Evolutionary conservation across 2,113 vertebrate genomes (phyloP).

Genomic region (Carollia perspicillata): DNA sequence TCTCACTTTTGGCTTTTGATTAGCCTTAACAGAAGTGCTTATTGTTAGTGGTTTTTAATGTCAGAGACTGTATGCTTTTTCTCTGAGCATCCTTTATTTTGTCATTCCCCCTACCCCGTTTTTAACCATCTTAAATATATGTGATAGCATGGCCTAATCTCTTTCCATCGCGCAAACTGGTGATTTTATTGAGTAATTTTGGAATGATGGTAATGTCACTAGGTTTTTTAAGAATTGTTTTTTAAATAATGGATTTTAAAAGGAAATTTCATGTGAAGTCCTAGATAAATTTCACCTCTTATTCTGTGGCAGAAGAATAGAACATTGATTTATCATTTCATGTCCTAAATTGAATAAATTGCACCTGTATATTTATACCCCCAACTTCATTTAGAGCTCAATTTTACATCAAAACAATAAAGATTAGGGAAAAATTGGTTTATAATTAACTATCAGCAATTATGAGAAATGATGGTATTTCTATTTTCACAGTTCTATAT

Average conservation of each 20-base stretch:
- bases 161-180: not conserved
- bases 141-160: not conserved
- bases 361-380: not conserved
- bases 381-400: not conserved
- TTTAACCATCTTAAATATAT: not conserved
- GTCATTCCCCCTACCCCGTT: not conserved
- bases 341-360: not conserved
- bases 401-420: not conserved
- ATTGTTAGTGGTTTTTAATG: not conserved
- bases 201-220: not conserved
- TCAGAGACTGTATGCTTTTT: not conserved
- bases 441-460: not conserved
- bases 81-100: not conserved
- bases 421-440: not conserved
- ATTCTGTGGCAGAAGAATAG: not conserved
- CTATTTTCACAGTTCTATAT: not conserved
- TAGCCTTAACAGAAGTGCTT: not conserved
- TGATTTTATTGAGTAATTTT: slow-evolving; percentile 31
- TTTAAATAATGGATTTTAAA: not conserved
- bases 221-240: not conserved
- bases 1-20: not conserved
- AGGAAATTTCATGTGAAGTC: not conserved
- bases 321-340: slow-evolving; percentile 9
- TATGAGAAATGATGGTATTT: not conserved
- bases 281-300: not conserved